Base-by-base conservation (phyloP, 2,113 vertebrate species). In the Poeciliopsis prolifica region DNA sequence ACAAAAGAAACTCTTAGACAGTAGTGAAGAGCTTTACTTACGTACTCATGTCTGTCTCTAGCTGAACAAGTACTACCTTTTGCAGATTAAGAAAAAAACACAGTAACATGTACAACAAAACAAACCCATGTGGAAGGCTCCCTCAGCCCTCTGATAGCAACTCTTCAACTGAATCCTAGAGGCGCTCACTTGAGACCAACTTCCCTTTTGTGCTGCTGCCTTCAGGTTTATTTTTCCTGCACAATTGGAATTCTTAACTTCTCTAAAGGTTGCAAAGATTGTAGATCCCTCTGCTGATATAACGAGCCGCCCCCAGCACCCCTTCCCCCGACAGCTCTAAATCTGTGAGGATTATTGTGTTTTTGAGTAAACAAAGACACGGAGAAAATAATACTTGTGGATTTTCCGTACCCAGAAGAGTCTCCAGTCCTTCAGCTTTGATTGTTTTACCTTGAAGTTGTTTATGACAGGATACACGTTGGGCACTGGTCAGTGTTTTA, bases 151-250 rank as follows among this genome's bases (percentile, higher is more conserved):
- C 9, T 74, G 76, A 85, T 88, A 85, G 24, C 11, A 79, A 78
- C 75, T 87, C 69, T 82, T 58, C 26, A 63, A 74, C 68, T 42
- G 31, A 70, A 88, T 81, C 82, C 79, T 81, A 22, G 68, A 76
- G 81, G 74, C 71, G n/a, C 71, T 86, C 70, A 14, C 79, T 61
- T 14, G 79, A 74, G 78, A 83, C 75, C 64, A 7, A 15, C 13
- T 61, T 74, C 74, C 77, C 76, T 26, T 92, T 91, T 93, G 85
- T 91, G 75, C 85, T 91, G 37, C 70, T 80, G 88, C 74, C 75
- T 88, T 86, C 82, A 83, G 87, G 77, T 92, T 92, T 90, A 88
- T 93, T 92, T 91, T 91, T 77, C 70, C 80, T 78, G 66, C 76
- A 91, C 89, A 91, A 87, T 86, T 90, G 84, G 22, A 90, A 92